Conservation (phyloP, 2,113 vertebrate species). For the Nerophis ophidion region DNA sequence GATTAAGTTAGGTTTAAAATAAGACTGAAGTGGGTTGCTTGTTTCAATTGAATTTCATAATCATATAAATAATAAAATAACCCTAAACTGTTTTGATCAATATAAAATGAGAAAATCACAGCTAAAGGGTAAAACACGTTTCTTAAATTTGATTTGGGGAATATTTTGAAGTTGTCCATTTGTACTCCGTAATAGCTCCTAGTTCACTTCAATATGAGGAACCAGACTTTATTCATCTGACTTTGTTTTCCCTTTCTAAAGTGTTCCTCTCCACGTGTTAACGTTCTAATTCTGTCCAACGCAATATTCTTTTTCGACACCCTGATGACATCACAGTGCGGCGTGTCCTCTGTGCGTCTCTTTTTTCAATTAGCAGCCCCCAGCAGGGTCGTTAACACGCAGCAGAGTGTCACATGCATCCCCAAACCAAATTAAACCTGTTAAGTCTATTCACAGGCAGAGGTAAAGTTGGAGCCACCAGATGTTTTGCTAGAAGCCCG, state of each 20-base stretch:
- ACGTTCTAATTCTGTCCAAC: slow-evolving; percentile 9
- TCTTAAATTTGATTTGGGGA: too few species aligned
- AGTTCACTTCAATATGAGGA: neutral
- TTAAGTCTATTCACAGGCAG: neutral
- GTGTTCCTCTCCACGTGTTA: slow-evolving; percentile 15
- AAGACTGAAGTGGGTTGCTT: too few species aligned
- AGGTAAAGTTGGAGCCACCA: slow-evolving; percentile 38
- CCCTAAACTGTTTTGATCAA: too few species aligned
- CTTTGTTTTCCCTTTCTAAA: neutral
- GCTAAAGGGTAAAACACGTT: too few species aligned
- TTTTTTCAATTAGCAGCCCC: slow-evolving; percentile 55
- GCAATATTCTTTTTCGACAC: slow-evolving; percentile 8
- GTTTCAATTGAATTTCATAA: too few species aligned
- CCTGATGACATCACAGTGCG: slow-evolving; percentile 5
- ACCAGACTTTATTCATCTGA: neutral
- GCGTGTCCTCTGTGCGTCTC: slow-evolving; percentile 22
- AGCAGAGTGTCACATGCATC: slow-evolving; percentile 14
- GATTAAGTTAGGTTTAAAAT: too few species aligned
- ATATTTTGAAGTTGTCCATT: too few species aligned
- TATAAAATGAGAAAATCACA: too few species aligned
- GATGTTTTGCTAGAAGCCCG: slow-evolving; percentile 36
- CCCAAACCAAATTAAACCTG: slow-evolving; percentile 18
- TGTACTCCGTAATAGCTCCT: neutral
- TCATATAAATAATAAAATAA: too few species aligned
- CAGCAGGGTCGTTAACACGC: slow-evolving; percentile 32